A percentile compares a stretch with the other conserved stretches of the same genome.
These are phyloP conservation scores for Sula dactylatra DNA, from an alignment of 2,113 vertebrate genomes.

Conservation along the genomic window DNA sequence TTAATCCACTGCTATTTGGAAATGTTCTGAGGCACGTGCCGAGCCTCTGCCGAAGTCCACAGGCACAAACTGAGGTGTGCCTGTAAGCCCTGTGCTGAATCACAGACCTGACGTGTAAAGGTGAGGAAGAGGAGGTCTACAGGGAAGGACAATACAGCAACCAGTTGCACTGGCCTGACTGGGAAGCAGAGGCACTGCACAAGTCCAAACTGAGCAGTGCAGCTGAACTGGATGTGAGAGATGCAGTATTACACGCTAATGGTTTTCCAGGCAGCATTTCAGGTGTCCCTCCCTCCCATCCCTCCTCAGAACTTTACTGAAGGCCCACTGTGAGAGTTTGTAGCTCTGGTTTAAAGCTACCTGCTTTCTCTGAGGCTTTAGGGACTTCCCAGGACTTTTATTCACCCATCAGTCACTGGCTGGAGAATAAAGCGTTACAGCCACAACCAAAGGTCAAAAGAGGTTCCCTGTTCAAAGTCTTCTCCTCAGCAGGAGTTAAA, in stretches of 20 bases:
- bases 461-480: background rate
- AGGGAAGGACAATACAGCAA: background rate
- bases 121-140: background rate
- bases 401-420: background rate
- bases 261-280: background rate
- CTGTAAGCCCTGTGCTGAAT: background rate
- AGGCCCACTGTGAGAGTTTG: background rate
- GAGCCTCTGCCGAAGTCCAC: background rate
- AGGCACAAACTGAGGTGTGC: rapidly evolving
- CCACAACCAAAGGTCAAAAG: background rate
- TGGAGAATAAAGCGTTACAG: background rate
- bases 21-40: background rate
- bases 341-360: background rate
- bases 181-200: background rate
- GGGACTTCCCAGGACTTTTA: background rate
- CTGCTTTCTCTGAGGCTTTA: background rate
- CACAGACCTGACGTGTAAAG: background rate
- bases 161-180: background rate
- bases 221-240: background rate
- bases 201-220: rapidly evolving
- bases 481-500: background rate
- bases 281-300: rapidly evolving
- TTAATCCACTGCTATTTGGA: background rate
- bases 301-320: background rate
- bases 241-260: rapidly evolving